These are phyloP conservation scores for Eunapius fragilis DNA, from an alignment of 37 sponge, comb jelly and placozoan genomes.

Conservation along the genomic window DNA sequence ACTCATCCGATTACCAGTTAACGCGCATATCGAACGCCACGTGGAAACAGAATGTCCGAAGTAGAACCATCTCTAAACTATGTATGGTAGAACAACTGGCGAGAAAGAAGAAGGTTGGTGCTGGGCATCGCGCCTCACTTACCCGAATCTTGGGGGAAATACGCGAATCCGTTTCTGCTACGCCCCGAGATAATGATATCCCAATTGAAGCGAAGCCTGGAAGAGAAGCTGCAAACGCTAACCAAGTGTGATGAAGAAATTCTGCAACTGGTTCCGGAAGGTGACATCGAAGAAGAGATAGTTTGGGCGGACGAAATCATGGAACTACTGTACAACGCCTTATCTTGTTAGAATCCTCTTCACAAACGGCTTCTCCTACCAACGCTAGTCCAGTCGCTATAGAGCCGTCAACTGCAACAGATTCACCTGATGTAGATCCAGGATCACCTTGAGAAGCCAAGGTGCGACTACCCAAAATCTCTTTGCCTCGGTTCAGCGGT, in stretches of 20 bases:
- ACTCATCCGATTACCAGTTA: no score
- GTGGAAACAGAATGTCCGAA: no score
- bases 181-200: not conserved
- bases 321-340: not conserved
- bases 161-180: not conserved
- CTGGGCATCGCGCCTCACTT: not conserved
- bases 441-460: no score
- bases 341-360: no score
- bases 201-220: not conserved
- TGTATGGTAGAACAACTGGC: not conserved
- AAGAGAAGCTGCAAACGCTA: not conserved
- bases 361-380: no score
- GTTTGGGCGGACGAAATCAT: conserved; percentile 6
- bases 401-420: not conserved
- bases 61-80: no score
- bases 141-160: conserved; percentile 10
- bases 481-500: not conserved
- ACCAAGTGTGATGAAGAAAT: not conserved
- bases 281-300: conserved; percentile 15
- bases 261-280: not conserved
- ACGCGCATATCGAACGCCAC: no score
- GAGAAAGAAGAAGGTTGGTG: not conserved
- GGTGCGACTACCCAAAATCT: no score
- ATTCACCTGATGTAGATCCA: no score
- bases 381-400: no score